Evolutionary conservation across 2,888 invertebrate genomes (phyloP), one percentile per base, ranked within the genome.

Genomic region (Eristalinus sepulchralis): DNA sequence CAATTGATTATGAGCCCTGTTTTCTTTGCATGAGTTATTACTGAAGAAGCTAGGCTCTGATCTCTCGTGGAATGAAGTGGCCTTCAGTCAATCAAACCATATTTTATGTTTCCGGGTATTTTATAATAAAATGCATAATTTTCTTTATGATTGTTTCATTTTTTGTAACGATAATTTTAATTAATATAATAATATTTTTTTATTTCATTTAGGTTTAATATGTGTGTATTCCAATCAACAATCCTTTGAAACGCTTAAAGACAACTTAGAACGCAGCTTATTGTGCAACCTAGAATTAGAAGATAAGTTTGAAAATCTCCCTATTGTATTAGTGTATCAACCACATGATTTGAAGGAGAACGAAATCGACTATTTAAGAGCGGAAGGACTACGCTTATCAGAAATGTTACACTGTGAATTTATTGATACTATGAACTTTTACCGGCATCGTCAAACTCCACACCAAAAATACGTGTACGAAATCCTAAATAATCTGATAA

Each of bases 191-290:
- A 1, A 39, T 17, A 53, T 60, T 22, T 13, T 22, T 10, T 55
- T 0, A 31, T 77, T 55, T 33, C 34, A 55, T 79, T 11, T 47
- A 96, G 96, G 96, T 70, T 95, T 97, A 90, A 96, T 97, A 92
- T 97, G 97, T 92, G 96, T 97, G 24, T 99, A 97, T 92, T 97
- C 97, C 90, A 97, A 98, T 90, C 96, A 96, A 89, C 96, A 97
- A 90, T 97, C 98, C 0, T 97, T 98, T 90, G 98, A 98, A 91
- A 98, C 97, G 91, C 96, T 99, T 68, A 94, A 97, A 89, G 96
- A 97, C 80, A 97, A 97, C 92, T 94, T 99, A 88, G 97, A 98
- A 92, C 97, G 98, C 92, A 98, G 98, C 2, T 93, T 98, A 31
- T 93, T 98, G 10, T 96, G 97, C 20, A 98, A 98, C 94, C 94